Conservation (phyloP, 2,888 invertebrate genomes). For the Sinopyrophorus schimmeli region DNA sequence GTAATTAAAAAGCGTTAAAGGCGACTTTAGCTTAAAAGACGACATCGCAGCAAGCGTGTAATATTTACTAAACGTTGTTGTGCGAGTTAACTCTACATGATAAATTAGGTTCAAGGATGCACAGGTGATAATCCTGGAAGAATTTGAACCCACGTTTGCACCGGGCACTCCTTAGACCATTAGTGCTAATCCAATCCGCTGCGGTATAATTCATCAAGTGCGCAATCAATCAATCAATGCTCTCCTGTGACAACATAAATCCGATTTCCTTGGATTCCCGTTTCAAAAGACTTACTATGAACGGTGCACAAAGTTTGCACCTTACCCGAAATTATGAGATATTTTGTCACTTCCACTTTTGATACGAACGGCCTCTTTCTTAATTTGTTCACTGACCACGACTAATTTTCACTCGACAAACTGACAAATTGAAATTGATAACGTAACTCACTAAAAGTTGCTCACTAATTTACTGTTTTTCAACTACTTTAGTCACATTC, state of each 20-base stretch:
- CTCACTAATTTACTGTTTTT: too few relatives aligned
- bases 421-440: too few relatives aligned
- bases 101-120: slow-evolving; percentile 35
- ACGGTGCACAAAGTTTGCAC: slow-evolving; percentile 25
- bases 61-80: slow-evolving; percentile 22
- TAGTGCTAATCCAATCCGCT: slow-evolving; percentile 50
- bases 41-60: slow-evolving; percentile 15
- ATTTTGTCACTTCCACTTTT: slow-evolving; percentile 6
- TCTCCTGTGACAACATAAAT: slow-evolving; percentile 53
- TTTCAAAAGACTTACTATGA: slow-evolving; percentile 28
- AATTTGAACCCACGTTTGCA: slow-evolving; percentile 34
- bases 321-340: slow-evolving; percentile 21
- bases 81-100: slow-evolving; percentile 27
- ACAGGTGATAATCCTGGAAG: slow-evolving; percentile 39
- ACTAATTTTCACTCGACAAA: too few relatives aligned
- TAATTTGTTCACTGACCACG: too few relatives aligned
- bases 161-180: slow-evolving; percentile 50
- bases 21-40: slow-evolving; percentile 15
- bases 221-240: slow-evolving; percentile 56
- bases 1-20: slow-evolving; percentile 10
- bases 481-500: too few relatives aligned
- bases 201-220: slow-evolving; percentile 53
- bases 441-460: too few relatives aligned
- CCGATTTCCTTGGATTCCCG: slow-evolving; percentile 50
- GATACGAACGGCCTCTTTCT: too few relatives aligned